phyloP scores from a whole-genome alignment of 1,140 invertebrate species.

The Drosophila ironensis region DNA sequence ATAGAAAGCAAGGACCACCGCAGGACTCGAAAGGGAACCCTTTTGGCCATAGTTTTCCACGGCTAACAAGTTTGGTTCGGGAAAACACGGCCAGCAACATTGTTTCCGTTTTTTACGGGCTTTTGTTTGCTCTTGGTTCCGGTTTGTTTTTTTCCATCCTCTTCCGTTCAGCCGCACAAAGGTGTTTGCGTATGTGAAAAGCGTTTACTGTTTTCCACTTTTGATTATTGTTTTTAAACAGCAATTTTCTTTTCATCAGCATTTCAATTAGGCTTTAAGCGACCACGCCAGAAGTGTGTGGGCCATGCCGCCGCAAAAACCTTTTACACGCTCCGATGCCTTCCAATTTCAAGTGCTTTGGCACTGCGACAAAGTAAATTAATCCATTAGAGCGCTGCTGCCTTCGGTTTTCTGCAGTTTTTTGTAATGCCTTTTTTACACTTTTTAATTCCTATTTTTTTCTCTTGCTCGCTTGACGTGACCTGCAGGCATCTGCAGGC shows the following conservation, averaged over 20 bases:
- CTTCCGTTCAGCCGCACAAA: too few relatives aligned
- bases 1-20: not conserved
- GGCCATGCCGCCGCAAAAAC: conserved; percentile 53
- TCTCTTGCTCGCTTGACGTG: conserved; percentile 55
- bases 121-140: conserved; percentile 55
- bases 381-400: conserved; percentile 61
- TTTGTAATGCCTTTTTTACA: conserved; percentile 16
- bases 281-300: not conserved
- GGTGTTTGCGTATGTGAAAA: conserved; percentile 34
- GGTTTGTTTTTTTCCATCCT: conserved; percentile 40
- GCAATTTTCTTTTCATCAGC: conserved; percentile 74
- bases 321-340: conserved; percentile 69
- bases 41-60: conserved; percentile 2
- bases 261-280: conserved; percentile 73
- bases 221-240: conserved; percentile 76
- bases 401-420: conserved; percentile 42
- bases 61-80: conserved; percentile 18
- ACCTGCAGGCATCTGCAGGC: too few relatives aligned
- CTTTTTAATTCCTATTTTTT: conserved; percentile 43
- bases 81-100: conserved; percentile 51
- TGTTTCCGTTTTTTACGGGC: conserved; percentile 56
- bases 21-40: conserved; percentile 15
- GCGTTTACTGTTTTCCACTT: conserved; percentile 70
- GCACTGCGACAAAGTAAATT: conserved; percentile 76
- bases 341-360: conserved; percentile 60